phyloP scores from a whole-genome alignment of 2,797 vertebrate genomes.

The Coluber constrictor region DNA sequence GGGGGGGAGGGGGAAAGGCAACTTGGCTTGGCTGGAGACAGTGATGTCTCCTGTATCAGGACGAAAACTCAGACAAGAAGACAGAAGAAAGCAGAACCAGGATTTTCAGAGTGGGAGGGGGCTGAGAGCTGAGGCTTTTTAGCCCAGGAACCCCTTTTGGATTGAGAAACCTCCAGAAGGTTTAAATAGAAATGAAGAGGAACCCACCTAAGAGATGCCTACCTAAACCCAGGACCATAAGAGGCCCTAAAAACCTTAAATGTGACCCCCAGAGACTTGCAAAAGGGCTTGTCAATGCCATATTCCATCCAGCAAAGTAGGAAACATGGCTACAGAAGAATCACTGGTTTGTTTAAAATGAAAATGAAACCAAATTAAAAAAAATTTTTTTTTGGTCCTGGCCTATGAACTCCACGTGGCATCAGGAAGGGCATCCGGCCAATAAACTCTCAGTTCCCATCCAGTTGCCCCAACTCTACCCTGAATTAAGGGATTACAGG shows the following conservation, averaged over 20 bases:
- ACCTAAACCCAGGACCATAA: not conserved
- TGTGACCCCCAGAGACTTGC: not conserved
- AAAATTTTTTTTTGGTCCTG: not conserved
- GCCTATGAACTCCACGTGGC: not conserved
- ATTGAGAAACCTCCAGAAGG: not conserved
- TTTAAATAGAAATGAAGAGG: not conserved
- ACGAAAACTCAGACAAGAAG: not conserved
- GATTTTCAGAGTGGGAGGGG: fast-evolving
- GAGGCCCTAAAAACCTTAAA: not conserved
- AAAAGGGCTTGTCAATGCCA: not conserved
- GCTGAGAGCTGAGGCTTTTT: no score
- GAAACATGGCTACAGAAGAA: not conserved
- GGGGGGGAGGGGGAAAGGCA: slow-evolving; percentile 26
- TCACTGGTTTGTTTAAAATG: not conserved
- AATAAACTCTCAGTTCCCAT: not conserved
- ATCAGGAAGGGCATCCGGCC: not conserved
- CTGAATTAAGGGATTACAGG: not conserved
- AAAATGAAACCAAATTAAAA: not conserved
- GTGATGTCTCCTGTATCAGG: slow-evolving; percentile 9
- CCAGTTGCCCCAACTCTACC: not conserved
- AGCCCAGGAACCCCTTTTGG: not conserved
- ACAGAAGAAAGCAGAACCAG: not conserved
- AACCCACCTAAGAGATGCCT: not conserved
- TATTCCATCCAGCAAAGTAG: not conserved
- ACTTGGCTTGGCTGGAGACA: slow-evolving; percentile 50